Evolutionary conservation across 1,140 invertebrate species (phyloP).

Genomic region (Heliconius nattereri): DNA sequence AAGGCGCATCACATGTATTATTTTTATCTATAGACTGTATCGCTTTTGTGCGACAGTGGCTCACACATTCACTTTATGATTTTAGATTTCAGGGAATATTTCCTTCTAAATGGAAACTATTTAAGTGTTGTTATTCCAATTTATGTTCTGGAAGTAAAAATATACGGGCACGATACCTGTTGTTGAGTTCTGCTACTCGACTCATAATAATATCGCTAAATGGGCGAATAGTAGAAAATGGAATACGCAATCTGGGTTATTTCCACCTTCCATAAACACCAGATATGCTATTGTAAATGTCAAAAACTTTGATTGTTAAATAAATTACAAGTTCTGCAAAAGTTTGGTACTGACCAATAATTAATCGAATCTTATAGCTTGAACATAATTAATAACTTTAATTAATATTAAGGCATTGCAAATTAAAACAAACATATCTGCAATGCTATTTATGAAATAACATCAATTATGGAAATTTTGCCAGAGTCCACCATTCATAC

Average conservation of each 20-base stretch:
- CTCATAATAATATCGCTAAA: too few relatives aligned
- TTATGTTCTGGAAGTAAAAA: not conserved
- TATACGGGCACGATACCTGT: too few relatives aligned
- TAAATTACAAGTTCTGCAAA: too few relatives aligned
- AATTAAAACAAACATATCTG: conserved; percentile 9
- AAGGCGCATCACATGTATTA: conserved; percentile 70
- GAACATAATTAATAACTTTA: not conserved
- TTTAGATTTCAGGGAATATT: conserved; percentile 24
- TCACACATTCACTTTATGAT: conserved; percentile 32
- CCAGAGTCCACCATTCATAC: conserved; percentile 30
- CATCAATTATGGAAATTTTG: conserved; percentile 29
- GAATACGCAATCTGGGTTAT: too few relatives aligned
- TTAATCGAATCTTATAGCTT: not conserved
- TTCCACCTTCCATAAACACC: too few relatives aligned
- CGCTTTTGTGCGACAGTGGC: conserved; percentile 42
- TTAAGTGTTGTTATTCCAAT: conserved; percentile 13
- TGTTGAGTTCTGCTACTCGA: too few relatives aligned
- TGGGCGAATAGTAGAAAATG: too few relatives aligned
- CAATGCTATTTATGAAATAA: conserved; percentile 23
- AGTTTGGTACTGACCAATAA: too few relatives aligned
- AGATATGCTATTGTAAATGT: not conserved
- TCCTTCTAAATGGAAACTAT: conserved; percentile 17
- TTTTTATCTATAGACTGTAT: conserved; percentile 54
- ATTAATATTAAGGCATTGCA: not conserved
- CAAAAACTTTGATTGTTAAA: too few relatives aligned